Base-by-base conservation (phyloP, 2,113 vertebrate species). In the Desmodus rotundus region DNA sequence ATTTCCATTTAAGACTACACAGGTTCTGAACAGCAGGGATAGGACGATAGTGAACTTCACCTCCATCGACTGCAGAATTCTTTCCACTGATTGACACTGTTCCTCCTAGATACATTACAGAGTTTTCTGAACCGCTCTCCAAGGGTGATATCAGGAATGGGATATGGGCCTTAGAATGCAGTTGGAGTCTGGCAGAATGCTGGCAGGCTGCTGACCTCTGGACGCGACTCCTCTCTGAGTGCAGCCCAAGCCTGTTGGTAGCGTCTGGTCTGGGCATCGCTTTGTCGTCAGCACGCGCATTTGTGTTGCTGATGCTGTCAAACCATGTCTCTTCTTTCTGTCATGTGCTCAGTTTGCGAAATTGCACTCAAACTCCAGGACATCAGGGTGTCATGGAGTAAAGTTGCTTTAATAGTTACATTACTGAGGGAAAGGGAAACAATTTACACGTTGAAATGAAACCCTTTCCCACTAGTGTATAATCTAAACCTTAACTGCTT, bases 401-500 rank as follows among this genome's bases (percentile, higher is more conserved):
- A 72, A 93, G 73, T 68, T 65, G 45, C 56, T 88, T 91, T 88
- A 89, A 77, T 86, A 96, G 88, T 68, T 94, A 63, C 13, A 61
- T 91, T 73, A 77, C 52, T 91, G 52, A 93, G 41, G 54, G 86
- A 73, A 81, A 95, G 22, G 54, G 88, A 91, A 91, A 91, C 93
- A 61, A 94, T 56, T 93, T 93, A 58, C 54, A 76, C 14, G 58
- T 50, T 92, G 54, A 87, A 96, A 96, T n/a, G 67, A 94, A 82
- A 70, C 41, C 3, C n/a, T 68, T 93, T 96, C 76, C 61, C 89
- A 93, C 95, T 88, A 96, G 52, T 67, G 43, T 26, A 41, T 96
- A 96, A 97, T 93, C 89, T 89, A 88, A 96, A 95, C 67, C 89
- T 91, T 77, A 72, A 86, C 72, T 87, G 43, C 58, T 80, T 83